These are phyloP conservation scores for Pachydiplax longipennis DNA, from an alignment of 2,888 invertebrate genomes.

Conservation along the genomic window DNA sequence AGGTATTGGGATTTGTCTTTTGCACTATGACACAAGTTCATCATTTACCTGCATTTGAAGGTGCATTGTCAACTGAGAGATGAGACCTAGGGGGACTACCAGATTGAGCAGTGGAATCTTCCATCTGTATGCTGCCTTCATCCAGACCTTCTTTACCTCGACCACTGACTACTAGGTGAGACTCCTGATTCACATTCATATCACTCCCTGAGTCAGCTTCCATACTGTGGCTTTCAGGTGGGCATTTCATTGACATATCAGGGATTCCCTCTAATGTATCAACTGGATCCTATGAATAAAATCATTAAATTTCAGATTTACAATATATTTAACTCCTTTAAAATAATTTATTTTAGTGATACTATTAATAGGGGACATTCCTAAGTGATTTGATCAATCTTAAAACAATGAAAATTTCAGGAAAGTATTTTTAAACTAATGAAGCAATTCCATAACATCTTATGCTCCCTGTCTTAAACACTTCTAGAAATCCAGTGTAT, in stretches of 20 bases:
- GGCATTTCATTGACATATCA: constrained; percentile 8
- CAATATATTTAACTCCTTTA: not conserved
- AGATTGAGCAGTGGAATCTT: not conserved
- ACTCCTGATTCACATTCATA: not conserved
- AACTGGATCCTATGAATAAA: not conserved
- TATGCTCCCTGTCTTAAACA: too few relatives aligned
- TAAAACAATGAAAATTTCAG: too few relatives aligned
- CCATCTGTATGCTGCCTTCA: not conserved
- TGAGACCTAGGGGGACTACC: not conserved
- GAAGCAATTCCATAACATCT: too few relatives aligned
- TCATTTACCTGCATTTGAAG: too few relatives aligned
- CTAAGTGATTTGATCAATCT: too few relatives aligned
- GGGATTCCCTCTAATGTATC: not conserved
- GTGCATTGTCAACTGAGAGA: too few relatives aligned
- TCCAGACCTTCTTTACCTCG: not conserved
- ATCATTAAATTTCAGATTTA: not conserved
- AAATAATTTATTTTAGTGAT: not conserved
- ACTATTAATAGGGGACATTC: not conserved
- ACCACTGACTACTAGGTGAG: not conserved
- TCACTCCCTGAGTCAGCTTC: not conserved
- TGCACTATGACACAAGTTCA: too few relatives aligned
- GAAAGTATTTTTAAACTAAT: too few relatives aligned
- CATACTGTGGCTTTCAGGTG: not conserved
- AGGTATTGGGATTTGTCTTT: too few relatives aligned
- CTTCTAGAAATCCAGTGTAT: too few relatives aligned